phyloP scores from a whole-genome alignment of 2,888 invertebrate genomes.

The Tridacna gigas region DNA sequence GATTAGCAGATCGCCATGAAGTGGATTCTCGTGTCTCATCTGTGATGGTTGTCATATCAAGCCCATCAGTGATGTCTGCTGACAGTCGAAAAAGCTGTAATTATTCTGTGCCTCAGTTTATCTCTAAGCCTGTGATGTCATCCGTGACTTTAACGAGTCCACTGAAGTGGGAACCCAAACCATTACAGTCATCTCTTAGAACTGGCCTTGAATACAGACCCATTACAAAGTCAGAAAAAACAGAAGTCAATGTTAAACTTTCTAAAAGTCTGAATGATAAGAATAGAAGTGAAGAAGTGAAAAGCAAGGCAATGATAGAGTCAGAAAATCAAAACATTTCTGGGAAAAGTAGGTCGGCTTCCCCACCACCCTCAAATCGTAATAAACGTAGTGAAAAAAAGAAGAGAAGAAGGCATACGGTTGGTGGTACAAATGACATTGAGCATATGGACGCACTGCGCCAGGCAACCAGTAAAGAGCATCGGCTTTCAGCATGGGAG shows the following conservation, averaged over 20 bases:
- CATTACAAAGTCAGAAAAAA: constrained; percentile 74
- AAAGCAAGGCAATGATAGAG: constrained; percentile 9
- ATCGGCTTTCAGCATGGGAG: constrained; percentile 82
- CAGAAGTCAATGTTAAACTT: constrained; percentile 71
- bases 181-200: constrained; percentile 22
- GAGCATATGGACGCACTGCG: constrained; percentile 87
- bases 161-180: constrained; percentile 40
- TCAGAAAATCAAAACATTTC: constrained; percentile 5
- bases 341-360: constrained; percentile 49
- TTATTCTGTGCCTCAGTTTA: constrained; percentile 45
- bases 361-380: constrained; percentile 60
- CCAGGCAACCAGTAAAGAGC: constrained; percentile 60
- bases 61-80: constrained; percentile 63
- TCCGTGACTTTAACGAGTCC: constrained; percentile 29
- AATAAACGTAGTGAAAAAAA: constrained; percentile 64
- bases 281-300: constrained; percentile 20
- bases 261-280: constrained; percentile 57
- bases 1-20: constrained; percentile 20
- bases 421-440: constrained; percentile 96
- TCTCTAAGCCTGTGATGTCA: constrained; percentile 49
- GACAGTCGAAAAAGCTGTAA: constrained; percentile 51
- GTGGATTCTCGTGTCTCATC: constrained; percentile 58
- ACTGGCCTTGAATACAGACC: constrained; percentile 57
- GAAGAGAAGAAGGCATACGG: constrained; percentile 91
- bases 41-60: constrained; percentile 63